A percentile compares a stretch with the other conserved stretches of the same genome.
phyloP scores from a whole-genome alignment of 2,888 invertebrate species.

The Tetragonula carbonaria region DNA sequence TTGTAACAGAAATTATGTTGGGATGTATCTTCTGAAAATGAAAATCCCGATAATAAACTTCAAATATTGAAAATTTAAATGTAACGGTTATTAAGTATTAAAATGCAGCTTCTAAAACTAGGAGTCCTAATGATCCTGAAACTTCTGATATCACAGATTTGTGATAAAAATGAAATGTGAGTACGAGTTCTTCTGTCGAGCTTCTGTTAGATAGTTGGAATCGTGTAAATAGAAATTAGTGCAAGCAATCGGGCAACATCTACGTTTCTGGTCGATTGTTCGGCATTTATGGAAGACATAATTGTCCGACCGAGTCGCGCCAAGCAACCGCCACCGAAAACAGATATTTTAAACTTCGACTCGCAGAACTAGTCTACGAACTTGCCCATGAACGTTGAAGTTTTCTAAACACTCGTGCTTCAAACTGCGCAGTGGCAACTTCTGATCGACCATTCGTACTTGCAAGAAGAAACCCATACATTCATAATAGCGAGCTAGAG shows the following conservation, averaged over 20 bases:
- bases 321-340: neutral
- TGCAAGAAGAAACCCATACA: neutral
- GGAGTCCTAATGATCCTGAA: neutral
- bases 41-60: too few relatives aligned
- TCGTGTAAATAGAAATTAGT: neutral
- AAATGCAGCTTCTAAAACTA: too few relatives aligned
- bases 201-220: neutral
- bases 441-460: neutral
- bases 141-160: neutral
- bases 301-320: too few relatives aligned
- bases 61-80: too few relatives aligned
- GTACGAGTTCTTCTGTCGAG: neutral
- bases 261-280: neutral
- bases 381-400: neutral
- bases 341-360: neutral
- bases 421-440: neutral
- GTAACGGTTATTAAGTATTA: too few relatives aligned
- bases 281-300: neutral
- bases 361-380: too few relatives aligned
- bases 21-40: too few relatives aligned
- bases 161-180: neutral
- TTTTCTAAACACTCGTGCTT: neutral
- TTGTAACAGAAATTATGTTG: too few relatives aligned
- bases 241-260: neutral
- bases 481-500: too few relatives aligned